Evolutionary conservation across 2,797 vertebrate genomes (phyloP), one percentile per base, ranked within the genome.

Genomic region (Ateles fusciceps): DNA sequence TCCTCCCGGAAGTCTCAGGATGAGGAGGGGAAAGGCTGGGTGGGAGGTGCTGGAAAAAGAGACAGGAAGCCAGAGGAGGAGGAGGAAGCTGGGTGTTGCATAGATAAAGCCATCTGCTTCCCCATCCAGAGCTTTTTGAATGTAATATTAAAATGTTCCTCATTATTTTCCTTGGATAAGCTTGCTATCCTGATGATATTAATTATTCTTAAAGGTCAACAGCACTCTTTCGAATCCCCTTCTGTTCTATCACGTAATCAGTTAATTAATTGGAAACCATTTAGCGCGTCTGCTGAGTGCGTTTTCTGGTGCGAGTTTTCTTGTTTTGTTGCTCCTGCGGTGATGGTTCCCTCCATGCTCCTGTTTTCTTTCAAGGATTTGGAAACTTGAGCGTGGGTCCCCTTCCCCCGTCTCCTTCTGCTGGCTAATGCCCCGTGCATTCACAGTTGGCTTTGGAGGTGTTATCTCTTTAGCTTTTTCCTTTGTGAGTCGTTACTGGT

Each of bases 151-250:
- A 98, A 99, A 98, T 97, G 97, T 98, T 98, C 98, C 97, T 99
- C 98, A 98, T 99, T 98, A 99, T 98, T 99, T 99, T 98, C 98
- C 98, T 98, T 98, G 98, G 98, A 98, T 2, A 97, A 97, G 98
- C 98, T 98, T 98, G 97, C 94, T 97, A 98, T 98, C 98, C 98
- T 99, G 98, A 99, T 98, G 98, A 98, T 99, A 99, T 99, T 99
- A 99, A 99, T 99, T 99, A 99, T 99, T 99, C 98, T 99, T 99
- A 99, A 99, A 99, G 99, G 99, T 99, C 99, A 99, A 98, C 98
- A 98, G 98, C 98, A 39, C 98, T 98, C 98, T 98, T 98, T 99
- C 96, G 97, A 98, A 98, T 98, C 98, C 98, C 98, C 99, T 99
- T 99, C 99, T 99, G 99, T 99, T 99, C 99, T 98, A 99, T 98